phyloP scores from a whole-genome alignment of 92 coral and sea anemone genomes.

The Parazoanthus darwini region DNA sequence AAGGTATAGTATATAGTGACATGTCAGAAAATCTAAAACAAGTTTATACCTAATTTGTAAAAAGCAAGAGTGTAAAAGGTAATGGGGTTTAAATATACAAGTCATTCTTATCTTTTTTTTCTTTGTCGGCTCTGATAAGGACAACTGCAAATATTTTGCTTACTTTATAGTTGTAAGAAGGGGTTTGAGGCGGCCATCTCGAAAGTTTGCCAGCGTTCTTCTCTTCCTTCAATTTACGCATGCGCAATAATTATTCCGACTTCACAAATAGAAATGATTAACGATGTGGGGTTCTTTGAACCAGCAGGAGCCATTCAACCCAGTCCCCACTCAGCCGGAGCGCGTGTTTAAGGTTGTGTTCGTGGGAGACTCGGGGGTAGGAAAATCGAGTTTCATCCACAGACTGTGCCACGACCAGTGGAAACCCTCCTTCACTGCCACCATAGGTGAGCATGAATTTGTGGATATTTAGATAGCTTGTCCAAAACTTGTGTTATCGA shows the following conservation, averaged over 20 bases:
- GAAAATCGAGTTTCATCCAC: conserved; percentile 96
- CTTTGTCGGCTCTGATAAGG: no score
- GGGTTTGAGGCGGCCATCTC: no score
- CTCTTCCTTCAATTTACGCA: neutral
- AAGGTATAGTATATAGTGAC: no score
- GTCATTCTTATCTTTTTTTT: no score
- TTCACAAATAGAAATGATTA: no score
- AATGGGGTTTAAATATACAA: no score
- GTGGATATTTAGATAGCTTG: neutral
- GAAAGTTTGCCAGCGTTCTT: no score
- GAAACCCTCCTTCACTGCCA: conserved; percentile 98
- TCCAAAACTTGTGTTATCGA: neutral
- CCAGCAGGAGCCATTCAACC: conserved; percentile 44
- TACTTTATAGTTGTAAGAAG: no score
- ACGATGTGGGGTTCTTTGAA: neutral
- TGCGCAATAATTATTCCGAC: neutral
- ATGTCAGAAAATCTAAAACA: no score
- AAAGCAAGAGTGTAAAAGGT: no score
- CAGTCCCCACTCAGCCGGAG: conserved; percentile 60
- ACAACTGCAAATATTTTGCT: no score
- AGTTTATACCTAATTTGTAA: no score
- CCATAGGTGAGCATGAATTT: conserved; percentile 72
- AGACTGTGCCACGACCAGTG: conserved; percentile 93
- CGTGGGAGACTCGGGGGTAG: conserved; percentile 98
- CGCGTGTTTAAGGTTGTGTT: conserved; percentile 94